Evolutionary conservation across 2,888 invertebrate genomes (phyloP).

Genomic region (Sinentomon sp.): DNA sequence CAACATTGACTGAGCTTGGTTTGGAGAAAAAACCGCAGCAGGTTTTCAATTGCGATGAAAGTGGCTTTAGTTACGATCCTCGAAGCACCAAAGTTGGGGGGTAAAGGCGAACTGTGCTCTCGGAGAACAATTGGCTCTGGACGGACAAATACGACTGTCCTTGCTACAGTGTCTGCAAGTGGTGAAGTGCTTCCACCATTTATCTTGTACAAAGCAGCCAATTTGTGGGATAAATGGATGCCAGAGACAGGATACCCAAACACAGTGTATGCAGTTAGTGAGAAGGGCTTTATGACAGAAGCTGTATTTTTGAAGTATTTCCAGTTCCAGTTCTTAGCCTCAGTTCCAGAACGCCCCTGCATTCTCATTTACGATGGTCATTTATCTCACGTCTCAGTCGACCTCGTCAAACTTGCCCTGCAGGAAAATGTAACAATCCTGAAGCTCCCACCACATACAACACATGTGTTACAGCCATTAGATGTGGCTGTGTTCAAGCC

Average conservation of each 20-base stretch:
- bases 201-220: conserved; percentile 8
- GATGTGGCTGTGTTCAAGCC: too few relatives aligned
- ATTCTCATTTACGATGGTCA: conserved; percentile 10
- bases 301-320: conserved; percentile 7
- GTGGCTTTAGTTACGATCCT: conserved; percentile 13
- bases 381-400: conserved; percentile 11
- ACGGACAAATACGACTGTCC: conserved; percentile 13
- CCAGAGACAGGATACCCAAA: conserved; percentile 5
- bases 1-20: conserved; percentile 7
- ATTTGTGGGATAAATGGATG: conserved; percentile 8
- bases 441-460: too few relatives aligned
- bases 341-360: too few relatives aligned
- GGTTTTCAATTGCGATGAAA: conserved; percentile 14
- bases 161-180: conserved; percentile 12
- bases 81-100: conserved; percentile 11
- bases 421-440: too few relatives aligned
- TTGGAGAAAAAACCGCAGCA: conserved; percentile 7
- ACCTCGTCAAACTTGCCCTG: too few relatives aligned
- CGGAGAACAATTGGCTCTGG: conserved; percentile 12
- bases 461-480: too few relatives aligned
- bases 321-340: conserved; percentile 5
- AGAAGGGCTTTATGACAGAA: conserved; percentile 10
- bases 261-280: conserved; percentile 7
- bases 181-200: conserved; percentile 13
- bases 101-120: conserved; percentile 12